These are phyloP conservation scores for Gallinago solitaria DNA, from an alignment of 2,797 vertebrate species.

Conservation along the genomic window DNA sequence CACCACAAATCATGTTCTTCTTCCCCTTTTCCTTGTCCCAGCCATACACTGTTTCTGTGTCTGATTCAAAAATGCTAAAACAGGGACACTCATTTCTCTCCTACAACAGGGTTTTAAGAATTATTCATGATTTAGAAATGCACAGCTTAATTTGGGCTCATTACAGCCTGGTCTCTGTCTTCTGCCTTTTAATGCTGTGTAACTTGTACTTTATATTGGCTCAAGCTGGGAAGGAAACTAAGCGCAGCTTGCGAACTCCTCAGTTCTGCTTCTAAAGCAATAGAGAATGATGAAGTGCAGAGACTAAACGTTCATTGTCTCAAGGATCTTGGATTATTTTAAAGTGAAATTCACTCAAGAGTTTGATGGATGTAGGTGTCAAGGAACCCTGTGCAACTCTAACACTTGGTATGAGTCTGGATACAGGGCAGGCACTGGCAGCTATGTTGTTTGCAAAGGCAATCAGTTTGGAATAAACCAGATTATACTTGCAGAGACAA, in stretches of 20 bases:
- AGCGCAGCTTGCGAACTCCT: slow-evolving; percentile 19
- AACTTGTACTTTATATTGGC: slow-evolving; percentile 28
- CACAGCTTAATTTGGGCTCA: slow-evolving; percentile 26
- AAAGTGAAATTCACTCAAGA: neutral
- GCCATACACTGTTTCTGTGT: accelerated
- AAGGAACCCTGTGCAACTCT: neutral
- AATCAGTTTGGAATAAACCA: neutral
- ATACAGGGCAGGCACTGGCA: neutral
- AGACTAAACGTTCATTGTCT: slow-evolving; percentile 7
- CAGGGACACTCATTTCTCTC: neutral
- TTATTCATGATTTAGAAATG: slow-evolving; percentile 47
- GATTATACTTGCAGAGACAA: neutral
- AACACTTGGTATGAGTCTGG: neutral
- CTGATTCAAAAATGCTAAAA: neutral
- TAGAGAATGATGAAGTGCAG: slow-evolving; percentile 21
- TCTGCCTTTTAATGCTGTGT: neutral
- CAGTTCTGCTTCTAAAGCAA: slow-evolving; percentile 30
- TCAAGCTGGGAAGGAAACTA: slow-evolving; percentile 54
- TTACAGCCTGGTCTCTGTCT: slow-evolving; percentile 19
- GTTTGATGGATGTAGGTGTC: neutral
- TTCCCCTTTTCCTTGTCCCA: slow-evolving; percentile 28
- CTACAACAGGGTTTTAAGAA: neutral
- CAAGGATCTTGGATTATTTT: slow-evolving; percentile 24
- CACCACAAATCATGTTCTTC: neutral
- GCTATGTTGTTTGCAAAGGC: neutral